Evolutionary conservation across 2,888 invertebrate genomes (phyloP).

Genomic region (Therioaphis trifolii): DNA sequence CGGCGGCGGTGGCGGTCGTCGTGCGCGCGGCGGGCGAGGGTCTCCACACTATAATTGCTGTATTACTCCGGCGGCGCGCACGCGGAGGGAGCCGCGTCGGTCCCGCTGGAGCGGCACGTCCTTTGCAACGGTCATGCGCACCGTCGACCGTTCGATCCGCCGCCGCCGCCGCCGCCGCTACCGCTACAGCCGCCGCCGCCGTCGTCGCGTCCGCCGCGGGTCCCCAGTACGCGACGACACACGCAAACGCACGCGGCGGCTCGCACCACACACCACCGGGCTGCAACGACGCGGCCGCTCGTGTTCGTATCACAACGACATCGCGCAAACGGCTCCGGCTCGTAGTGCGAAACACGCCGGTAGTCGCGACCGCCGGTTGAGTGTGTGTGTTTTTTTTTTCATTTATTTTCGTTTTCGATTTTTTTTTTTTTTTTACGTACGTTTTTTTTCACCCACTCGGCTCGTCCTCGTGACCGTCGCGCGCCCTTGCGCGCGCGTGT

Average conservation of each 20-base stretch:
- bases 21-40: neutral
- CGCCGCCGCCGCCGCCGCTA: conserved; percentile 13
- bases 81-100: neutral
- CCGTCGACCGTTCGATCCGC: conserved; percentile 53
- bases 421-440: too few species aligned
- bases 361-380: too few species aligned
- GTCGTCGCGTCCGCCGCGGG: neutral
- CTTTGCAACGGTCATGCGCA: conserved; percentile 62
- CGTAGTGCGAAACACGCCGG: too few species aligned
- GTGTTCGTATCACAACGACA: too few species aligned
- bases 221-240: conserved; percentile 60
- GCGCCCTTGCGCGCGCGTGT: too few species aligned
- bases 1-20: neutral
- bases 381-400: too few species aligned
- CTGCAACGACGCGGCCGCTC: too few species aligned
- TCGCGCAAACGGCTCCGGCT: too few species aligned
- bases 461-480: too few species aligned
- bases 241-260: conserved; percentile 59
- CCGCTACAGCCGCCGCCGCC: neutral
- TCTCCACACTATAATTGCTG: conserved; percentile 37
- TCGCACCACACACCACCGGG: neutral
- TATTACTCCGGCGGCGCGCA: conserved; percentile 24
- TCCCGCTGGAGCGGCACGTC: conserved; percentile 37
- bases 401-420: too few species aligned
- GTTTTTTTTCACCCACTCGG: too few species aligned